phyloP scores from a whole-genome alignment of 1,140 invertebrate species.

The Bombus consobrinus region DNA sequence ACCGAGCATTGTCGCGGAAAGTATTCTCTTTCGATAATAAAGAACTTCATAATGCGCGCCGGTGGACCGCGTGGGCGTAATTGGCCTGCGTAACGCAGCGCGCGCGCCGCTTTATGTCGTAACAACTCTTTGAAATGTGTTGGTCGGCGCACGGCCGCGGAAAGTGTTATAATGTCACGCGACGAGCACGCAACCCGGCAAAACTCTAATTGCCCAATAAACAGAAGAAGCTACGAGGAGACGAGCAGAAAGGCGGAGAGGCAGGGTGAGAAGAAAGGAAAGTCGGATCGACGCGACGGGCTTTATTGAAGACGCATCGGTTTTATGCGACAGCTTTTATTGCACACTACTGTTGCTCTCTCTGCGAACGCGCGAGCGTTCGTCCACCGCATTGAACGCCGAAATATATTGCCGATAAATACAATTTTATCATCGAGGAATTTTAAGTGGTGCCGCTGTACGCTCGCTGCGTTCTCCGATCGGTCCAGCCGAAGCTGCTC shows the following conservation, averaged over 20 bases:
- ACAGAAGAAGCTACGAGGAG: not conserved
- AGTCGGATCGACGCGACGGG: slow-evolving; percentile 35
- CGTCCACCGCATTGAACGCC: slow-evolving; percentile 25
- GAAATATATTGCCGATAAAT: slow-evolving; percentile 68
- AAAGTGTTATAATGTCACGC: slow-evolving; percentile 51
- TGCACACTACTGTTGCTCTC: slow-evolving; percentile 45
- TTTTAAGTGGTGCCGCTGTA: slow-evolving; percentile 57
- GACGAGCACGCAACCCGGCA: slow-evolving; percentile 38
- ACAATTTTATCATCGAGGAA: slow-evolving; percentile 63
- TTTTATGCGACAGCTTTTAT: slow-evolving; percentile 58
- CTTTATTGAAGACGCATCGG: slow-evolving; percentile 55
- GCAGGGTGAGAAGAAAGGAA: not conserved
- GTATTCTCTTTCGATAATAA: slow-evolving; percentile 59
- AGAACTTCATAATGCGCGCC: slow-evolving; percentile 53
- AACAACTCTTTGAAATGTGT: slow-evolving; percentile 50
- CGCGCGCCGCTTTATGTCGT: slow-evolving; percentile 47
- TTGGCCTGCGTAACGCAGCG: slow-evolving; percentile 55
- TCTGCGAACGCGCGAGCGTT: not conserved
- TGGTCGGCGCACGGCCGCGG: not conserved
- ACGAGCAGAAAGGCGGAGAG: no score
- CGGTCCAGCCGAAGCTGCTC: no score
- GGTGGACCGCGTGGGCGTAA: slow-evolving; percentile 47
- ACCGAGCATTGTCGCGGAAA: slow-evolving; percentile 33
- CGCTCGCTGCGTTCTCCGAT: not conserved
- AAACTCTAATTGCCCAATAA: slow-evolving; percentile 66